Conservation (phyloP, 2,113 vertebrate genomes). For the Rhinopomastus cyanomelas region DNA sequence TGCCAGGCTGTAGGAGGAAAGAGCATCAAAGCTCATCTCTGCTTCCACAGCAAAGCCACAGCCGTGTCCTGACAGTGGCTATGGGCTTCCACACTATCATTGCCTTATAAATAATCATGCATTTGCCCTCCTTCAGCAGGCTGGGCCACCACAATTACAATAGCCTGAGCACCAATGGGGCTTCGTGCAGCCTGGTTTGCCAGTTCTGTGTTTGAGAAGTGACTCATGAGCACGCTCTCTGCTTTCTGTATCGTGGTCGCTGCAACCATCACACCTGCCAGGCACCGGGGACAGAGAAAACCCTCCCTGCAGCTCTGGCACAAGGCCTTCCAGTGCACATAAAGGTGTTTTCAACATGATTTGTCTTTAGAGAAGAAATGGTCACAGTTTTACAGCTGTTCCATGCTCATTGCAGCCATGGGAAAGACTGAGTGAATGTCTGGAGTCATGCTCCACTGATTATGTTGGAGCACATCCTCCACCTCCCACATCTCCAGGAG, state of each 20-base stretch:
- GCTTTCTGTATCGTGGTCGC: neutral
- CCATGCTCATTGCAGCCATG: neutral
- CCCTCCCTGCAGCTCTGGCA: neutral
- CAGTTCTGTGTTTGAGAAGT: conserved; percentile 18
- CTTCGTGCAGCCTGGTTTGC: conserved; percentile 4
- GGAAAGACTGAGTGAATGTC: neutral
- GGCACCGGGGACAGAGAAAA: neutral
- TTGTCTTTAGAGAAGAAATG: neutral
- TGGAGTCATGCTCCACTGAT: accelerated
- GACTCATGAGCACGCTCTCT: conserved; percentile 17
- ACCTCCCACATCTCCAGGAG: neutral
- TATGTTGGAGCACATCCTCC: neutral
- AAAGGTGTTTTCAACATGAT: neutral
- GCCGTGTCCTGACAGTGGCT: accelerated
- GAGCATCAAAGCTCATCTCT: neutral
- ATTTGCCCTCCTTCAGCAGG: neutral
- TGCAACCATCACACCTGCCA: neutral
- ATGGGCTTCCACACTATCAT: neutral
- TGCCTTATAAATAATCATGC: neutral
- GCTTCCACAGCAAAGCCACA: neutral
- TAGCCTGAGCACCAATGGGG: neutral
- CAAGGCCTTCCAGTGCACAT: accelerated
- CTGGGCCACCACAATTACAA: neutral
- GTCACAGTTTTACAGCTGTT: neutral
- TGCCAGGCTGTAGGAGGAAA: accelerated